Percentiles rank a stretch among this genome's conserved stretches.
Evolutionary conservation across 1,140 invertebrate species (phyloP).

Genomic region (Cyclina sinensis): DNA sequence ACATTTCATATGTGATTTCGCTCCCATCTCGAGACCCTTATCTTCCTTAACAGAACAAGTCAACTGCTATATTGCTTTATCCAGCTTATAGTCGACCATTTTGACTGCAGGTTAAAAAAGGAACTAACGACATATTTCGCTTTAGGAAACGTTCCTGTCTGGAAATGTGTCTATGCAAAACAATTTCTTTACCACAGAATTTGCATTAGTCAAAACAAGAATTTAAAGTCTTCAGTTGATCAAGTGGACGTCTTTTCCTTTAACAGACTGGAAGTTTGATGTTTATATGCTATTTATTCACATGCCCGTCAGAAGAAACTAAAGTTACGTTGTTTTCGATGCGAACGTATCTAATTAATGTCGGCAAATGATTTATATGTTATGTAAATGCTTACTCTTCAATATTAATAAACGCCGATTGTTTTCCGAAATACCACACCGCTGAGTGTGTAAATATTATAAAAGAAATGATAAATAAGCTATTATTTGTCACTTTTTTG

Average conservation of each 20-base stretch:
- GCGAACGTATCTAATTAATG: conserved; percentile 33
- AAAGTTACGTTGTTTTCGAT: conserved; percentile 11
- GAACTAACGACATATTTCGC: no score
- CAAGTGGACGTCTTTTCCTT: not conserved
- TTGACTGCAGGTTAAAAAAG: no score
- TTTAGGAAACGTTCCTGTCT: no score
- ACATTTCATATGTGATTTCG: no score
- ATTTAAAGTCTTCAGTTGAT: not conserved
- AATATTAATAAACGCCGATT: conserved; percentile 41
- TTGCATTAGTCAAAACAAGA: not conserved
- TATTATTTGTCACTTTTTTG: conserved; percentile 7
- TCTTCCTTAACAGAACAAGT: no score
- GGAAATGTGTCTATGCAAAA: no score
- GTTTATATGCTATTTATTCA: conserved; percentile 14
- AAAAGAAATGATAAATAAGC: conserved; percentile 18
- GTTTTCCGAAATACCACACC: conserved; percentile 17
- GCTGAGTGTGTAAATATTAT: conserved; percentile 9
- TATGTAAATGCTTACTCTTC: conserved; percentile 33
- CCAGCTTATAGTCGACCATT: no score
- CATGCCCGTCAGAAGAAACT: not conserved
- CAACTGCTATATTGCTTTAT: no score
- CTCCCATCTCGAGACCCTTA: no score
- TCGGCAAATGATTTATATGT: conserved; percentile 46
- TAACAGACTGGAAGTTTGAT: not conserved
- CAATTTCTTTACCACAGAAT: no score